These are phyloP conservation scores for Nematolebias whitei DNA, from an alignment of 2,113 vertebrate genomes.

Conservation along the genomic window DNA sequence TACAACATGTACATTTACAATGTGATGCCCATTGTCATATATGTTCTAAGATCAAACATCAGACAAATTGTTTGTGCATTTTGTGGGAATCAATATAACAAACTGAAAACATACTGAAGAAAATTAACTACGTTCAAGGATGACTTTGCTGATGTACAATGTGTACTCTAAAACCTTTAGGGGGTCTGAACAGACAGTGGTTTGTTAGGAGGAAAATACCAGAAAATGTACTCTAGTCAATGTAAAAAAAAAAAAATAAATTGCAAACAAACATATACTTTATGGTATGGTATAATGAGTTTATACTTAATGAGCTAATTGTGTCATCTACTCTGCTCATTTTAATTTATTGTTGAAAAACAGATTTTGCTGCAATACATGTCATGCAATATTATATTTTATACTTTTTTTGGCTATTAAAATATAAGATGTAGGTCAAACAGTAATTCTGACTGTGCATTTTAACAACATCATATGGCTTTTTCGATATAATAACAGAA, in stretches of 20 bases:
- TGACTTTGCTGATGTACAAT: background rate
- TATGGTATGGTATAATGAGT: too few species aligned
- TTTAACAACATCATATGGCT: background rate
- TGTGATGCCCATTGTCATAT: conserved; percentile 1
- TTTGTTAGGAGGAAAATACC: too few species aligned
- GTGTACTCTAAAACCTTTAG: background rate
- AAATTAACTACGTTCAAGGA: too few species aligned
- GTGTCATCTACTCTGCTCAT: background rate
- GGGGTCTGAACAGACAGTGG: too few species aligned
- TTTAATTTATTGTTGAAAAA: background rate
- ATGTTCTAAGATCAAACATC: background rate
- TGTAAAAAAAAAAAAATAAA: too few species aligned
- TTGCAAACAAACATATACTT: too few species aligned
- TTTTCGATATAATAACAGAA: background rate
- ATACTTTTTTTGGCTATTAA: background rate
- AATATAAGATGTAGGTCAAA: background rate
- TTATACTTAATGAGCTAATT: too few species aligned
- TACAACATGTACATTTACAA: background rate
- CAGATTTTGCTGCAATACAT: background rate
- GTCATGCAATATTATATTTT: background rate
- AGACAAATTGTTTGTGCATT: background rate
- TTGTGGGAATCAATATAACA: background rate
- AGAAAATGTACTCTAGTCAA: too few species aligned
- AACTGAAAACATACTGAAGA: background rate
- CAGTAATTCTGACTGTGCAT: background rate